These are phyloP conservation scores for Alsophila aescularia DNA, from an alignment of 2,888 invertebrate genomes.

Conservation along the genomic window DNA sequence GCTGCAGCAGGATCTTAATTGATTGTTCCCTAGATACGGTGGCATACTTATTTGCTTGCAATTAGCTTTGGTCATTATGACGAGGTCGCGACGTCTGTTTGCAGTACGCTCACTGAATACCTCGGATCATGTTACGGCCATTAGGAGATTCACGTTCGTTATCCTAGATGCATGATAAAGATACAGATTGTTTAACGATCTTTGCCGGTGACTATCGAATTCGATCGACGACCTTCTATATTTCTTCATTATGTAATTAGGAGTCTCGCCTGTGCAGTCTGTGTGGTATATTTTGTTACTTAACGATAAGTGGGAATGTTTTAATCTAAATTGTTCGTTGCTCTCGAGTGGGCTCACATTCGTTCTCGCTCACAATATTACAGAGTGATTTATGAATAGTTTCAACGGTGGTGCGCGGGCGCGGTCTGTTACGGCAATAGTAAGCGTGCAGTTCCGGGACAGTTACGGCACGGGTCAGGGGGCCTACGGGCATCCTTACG, in stretches of 20 bases:
- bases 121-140: slow-evolving; percentile 35
- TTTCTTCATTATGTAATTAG: slow-evolving; percentile 27
- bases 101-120: slow-evolving; percentile 14
- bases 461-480: slow-evolving; percentile 37
- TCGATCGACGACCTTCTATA: slow-evolving; percentile 12
- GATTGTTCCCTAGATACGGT: slow-evolving; percentile 31
- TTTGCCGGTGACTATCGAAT: slow-evolving; percentile 25
- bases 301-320: not conserved
- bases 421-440: not conserved
- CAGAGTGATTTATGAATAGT: not conserved
- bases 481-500: not conserved
- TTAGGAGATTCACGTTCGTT: slow-evolving; percentile 40
- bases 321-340: not conserved
- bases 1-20: slow-evolving; percentile 43
- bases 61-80: slow-evolving; percentile 27
- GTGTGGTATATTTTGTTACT: slow-evolving; percentile 7
- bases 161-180: slow-evolving; percentile 46
- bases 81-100: slow-evolving; percentile 33
- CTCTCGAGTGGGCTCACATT: not conserved
- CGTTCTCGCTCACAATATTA: not conserved
- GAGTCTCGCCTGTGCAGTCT: slow-evolving; percentile 1
- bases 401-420: not conserved
- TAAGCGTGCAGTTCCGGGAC: slow-evolving; percentile 27
- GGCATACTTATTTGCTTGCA: slow-evolving; percentile 22
- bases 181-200: slow-evolving; percentile 30